These are phyloP conservation scores for Heliconius ismenius DNA, from an alignment of 2,888 invertebrate genomes.

Conservation along the genomic window DNA sequence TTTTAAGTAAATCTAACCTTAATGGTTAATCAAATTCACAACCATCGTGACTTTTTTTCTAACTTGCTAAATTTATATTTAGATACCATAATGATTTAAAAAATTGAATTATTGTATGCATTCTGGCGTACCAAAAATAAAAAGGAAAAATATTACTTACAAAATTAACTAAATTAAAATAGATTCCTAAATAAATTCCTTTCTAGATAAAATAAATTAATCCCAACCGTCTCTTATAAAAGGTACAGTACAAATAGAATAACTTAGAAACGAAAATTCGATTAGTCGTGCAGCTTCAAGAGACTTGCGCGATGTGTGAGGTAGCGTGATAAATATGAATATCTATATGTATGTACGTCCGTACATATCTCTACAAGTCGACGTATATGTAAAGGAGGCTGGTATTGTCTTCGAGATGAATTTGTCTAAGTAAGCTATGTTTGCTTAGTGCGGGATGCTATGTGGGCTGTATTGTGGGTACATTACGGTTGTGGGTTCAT, in stretches of 20 bases:
- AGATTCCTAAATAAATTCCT: background rate
- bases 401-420: slow-evolving; percentile 3
- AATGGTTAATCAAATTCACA: too few relatives aligned
- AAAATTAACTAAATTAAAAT: background rate
- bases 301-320: slow-evolving; percentile 33
- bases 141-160: too few relatives aligned
- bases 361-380: background rate
- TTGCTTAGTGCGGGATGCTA: background rate
- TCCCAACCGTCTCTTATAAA: slow-evolving; percentile 49
- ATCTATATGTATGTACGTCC: slow-evolving; percentile 15
- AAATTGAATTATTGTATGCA: too few relatives aligned
- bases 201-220: background rate
- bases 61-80: too few relatives aligned
- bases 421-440: slow-evolving; percentile 10
- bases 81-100: too few relatives aligned
- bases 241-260: slow-evolving; percentile 64
- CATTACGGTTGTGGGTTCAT: too few relatives aligned
- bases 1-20: too few relatives aligned
- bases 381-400: background rate
- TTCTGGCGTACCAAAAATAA: too few relatives aligned
- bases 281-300: slow-evolving; percentile 60
- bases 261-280: slow-evolving; percentile 73
- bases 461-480: too few relatives aligned
- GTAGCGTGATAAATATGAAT: slow-evolving; percentile 40
- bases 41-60: too few relatives aligned